Conservation (phyloP, 1,140 invertebrate species). For the Drosophila sp. region DNA sequence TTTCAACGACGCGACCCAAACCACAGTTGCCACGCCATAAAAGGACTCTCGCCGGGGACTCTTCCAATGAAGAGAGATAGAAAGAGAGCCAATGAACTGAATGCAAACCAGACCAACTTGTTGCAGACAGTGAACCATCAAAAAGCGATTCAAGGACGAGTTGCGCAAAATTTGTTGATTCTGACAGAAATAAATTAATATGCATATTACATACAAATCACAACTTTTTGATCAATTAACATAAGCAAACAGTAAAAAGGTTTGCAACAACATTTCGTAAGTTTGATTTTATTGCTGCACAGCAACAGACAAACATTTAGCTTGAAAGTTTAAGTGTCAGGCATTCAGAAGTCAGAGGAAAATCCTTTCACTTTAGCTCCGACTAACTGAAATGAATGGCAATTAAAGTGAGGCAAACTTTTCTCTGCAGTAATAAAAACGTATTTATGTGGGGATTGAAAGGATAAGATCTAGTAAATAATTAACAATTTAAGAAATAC, state of each 20-base stretch:
- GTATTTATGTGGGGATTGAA: too few species aligned
- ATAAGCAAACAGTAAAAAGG: not conserved
- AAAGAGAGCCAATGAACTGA: slow-evolving; percentile 24
- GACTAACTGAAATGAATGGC: not conserved
- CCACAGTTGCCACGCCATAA: slow-evolving; percentile 20
- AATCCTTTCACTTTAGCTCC: not conserved
- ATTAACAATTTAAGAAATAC: too few species aligned
- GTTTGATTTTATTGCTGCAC: not conserved
- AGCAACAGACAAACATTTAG: not conserved
- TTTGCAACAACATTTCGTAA: not conserved
- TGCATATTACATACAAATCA: not conserved
- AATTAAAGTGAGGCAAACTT: not conserved
- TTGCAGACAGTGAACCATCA: slow-evolving; percentile 27
- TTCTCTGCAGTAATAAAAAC: not conserved
- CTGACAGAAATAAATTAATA: slow-evolving; percentile 1
- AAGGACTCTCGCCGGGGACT: slow-evolving; percentile 22
- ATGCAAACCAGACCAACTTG: slow-evolving; percentile 14
- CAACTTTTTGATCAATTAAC: not conserved
- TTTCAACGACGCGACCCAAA: not conserved
- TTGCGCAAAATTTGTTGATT: slow-evolving; percentile 1
- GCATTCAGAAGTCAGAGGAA: not conserved
- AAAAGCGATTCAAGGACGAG: not conserved
- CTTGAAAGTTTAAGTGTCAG: not conserved
- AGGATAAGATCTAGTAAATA: too few species aligned
- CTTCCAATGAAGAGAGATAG: slow-evolving; percentile 6